Evolutionary conservation across 2,113 vertebrate genomes (phyloP).

Genomic region (Anas platyrhynchos): DNA sequence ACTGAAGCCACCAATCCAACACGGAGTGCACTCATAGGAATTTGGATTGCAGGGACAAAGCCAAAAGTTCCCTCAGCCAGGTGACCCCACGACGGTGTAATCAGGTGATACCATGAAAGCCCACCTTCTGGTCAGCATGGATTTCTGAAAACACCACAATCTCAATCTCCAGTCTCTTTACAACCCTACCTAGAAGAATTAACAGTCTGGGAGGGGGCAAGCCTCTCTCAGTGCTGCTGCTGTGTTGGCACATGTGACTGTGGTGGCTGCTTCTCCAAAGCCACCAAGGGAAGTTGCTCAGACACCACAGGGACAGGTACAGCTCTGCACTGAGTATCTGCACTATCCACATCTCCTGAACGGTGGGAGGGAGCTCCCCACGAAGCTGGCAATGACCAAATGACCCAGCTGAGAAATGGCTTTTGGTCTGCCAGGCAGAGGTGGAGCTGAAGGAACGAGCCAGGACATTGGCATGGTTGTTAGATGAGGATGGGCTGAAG

Average conservation of each 20-base stretch:
- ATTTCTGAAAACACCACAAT: neutral
- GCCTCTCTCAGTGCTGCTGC: neutral
- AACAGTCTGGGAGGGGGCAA: neutral
- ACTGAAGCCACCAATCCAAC: neutral
- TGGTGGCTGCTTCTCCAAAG: no score
- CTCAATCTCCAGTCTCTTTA: neutral
- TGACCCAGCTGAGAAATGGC: neutral
- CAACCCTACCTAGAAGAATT: neutral
- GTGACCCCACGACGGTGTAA: neutral
- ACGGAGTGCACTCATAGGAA: fast-evolving
- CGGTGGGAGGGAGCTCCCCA: neutral
- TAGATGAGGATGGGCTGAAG: neutral
- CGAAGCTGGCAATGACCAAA: neutral
- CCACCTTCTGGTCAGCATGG: neutral
- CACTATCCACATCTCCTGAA: no score
- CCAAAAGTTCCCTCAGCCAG: neutral
- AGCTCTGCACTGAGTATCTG: no score
- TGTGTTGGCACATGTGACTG: neutral
- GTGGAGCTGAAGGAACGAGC: neutral
- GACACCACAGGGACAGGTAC: no score
- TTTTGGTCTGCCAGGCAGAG: neutral
- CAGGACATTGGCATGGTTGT: neutral
- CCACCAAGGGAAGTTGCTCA: no score
- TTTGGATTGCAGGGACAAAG: neutral
- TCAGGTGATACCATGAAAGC: neutral